Evolutionary conservation across 1,140 invertebrate species (phyloP), one percentile per base, ranked within the genome.

Genomic region (Orchestia grillus): DNA sequence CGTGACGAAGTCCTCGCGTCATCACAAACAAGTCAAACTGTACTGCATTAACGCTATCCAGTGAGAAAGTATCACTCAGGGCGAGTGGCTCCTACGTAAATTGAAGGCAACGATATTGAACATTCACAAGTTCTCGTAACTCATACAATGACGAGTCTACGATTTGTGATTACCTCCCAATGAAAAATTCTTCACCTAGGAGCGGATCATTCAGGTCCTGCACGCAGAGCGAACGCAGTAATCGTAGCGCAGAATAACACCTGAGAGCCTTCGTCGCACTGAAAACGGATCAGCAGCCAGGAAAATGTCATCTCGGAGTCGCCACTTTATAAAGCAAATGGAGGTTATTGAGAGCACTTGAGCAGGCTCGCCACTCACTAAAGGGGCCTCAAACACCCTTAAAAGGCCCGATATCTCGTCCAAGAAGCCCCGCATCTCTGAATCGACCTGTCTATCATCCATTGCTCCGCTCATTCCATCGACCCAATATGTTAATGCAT

Each of bases 401-500:
- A 77, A 77, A 77, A 77, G 62, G 62, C 62, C 28, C 62, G 43
- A 90, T 90, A 44, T 90, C 88, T 42, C 88, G 88, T 90, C n/a
- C 41, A 90, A 90, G 88, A 90, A 90, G 88, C 88, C n/a, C n/a
- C 41, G 88, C 43, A 90, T 90, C 88, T 90, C 43, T 90, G 88
- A 90, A 90, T 90, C 88, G 88, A 90, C 88, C 92, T 94, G 92
- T 45, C 92, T 42, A 94, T 45, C 92, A 94, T 45, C 44, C 43
- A 94, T 94, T n/a, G 92, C 92, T 94, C 44, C 44, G 44, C 44
- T 94, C 92, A 94, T 45, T 94, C 44, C 44, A 94, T 94, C 92
- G 92, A 94, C 44, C 92, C 92, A 94, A 94, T 94, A 94, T 94
- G 92, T 94, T 94, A 94, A 94, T 94, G 92, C 92, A 45, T 44